Base-by-base conservation (phyloP, 2,113 vertebrate genomes). In the Tachysurus vachellii region DNA sequence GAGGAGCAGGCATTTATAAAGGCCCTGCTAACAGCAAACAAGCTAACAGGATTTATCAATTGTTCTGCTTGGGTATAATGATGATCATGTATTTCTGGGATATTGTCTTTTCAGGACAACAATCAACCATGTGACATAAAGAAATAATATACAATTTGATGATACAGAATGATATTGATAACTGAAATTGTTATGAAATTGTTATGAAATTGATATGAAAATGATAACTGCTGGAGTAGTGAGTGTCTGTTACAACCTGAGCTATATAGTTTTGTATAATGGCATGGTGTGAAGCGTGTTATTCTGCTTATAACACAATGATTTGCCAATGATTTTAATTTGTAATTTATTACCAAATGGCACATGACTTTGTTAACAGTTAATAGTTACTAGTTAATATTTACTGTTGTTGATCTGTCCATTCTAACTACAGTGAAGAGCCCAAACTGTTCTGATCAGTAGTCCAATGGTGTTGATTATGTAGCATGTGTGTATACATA, bases 51-150 rank as follows among this genome's bases (percentile, higher is more conserved):
- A 36, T 64, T 64, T 70, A 11, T 2, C 54, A 36, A 57, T 23
- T 84, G 50, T 42, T 84, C 36, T 68, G 17, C 42, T 77, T 80
- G 50, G n/a, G 42, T 50, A 85, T 66, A 85, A 88, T 85, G 23
- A 21, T 5, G 47, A 76, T 82, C 54, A 80, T 85, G 47, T 10
- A 8, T 88, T 53, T 85, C 61, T n/a, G n/a, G 23, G 83, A 59
- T 70, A 84, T 57, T 59, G 42, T 71, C 62, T 14, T 47, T 70
- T 28, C 50, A 28, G 17, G 23, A 23, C 66, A 75, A 76, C 57
- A 76, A 11, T 56, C 6, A 31, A 42, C 57, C 36, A 64, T 54
- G 68, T 66, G 17, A 26, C 56, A 88, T 59, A 64, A 85, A 57
- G 54, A 1, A 75, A 75, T 23, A 13, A 47, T 23, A n/a, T 4